Evolutionary conservation across 2,888 invertebrate genomes (phyloP).

Genomic region (Melinopterus prodromus): DNA sequence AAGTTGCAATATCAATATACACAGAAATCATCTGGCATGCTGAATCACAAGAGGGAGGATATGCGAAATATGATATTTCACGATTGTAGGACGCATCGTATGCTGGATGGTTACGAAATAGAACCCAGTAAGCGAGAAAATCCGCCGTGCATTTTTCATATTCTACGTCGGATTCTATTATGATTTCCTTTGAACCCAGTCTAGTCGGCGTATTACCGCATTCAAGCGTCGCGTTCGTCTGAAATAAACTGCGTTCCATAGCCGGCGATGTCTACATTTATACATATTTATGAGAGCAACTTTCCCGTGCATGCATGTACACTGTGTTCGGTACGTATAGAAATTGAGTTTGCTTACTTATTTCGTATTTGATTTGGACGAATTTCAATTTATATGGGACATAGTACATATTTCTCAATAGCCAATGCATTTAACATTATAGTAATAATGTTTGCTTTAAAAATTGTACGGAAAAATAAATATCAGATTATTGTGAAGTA

Average conservation of each 20-base stretch:
- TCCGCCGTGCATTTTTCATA: background rate
- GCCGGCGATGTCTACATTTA: background rate
- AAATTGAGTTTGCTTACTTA: background rate
- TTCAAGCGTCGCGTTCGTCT: background rate
- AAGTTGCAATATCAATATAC: too few species aligned
- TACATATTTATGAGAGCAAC: background rate
- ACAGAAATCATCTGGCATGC: too few species aligned
- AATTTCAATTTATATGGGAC: too few species aligned
- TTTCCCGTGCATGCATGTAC: background rate
- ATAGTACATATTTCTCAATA: too few species aligned
- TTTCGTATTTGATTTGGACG: background rate
- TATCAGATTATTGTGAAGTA: too few species aligned
- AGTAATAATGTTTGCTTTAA: too few species aligned
- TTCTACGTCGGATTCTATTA: background rate
- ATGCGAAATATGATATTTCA: too few species aligned
- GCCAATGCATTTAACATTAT: too few species aligned
- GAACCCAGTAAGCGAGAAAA: background rate
- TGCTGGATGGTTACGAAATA: background rate
- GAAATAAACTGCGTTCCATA: background rate
- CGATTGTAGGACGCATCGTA: background rate
- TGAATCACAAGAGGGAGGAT: too few species aligned
- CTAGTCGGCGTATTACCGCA: background rate
- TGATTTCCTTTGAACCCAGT: background rate
- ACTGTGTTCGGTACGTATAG: background rate
- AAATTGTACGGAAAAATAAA: too few species aligned